Evolutionary conservation across 2,797 vertebrate species (phyloP), one percentile per base, ranked within the genome.

Genomic region (Neopelma chrysocephalum): DNA sequence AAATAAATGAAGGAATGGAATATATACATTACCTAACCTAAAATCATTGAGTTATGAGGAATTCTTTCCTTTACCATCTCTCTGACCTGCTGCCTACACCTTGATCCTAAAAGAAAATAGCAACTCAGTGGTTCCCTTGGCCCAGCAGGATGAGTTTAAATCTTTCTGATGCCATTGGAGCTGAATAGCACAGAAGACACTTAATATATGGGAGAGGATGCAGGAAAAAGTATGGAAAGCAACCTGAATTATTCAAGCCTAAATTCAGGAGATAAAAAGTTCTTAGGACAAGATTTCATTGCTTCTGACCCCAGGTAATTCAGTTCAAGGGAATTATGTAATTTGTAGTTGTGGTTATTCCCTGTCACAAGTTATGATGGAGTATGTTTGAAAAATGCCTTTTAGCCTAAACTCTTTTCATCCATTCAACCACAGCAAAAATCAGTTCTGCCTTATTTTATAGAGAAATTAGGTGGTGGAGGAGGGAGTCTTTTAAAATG

Each of bases 401-500:
- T 21, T 77, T 83, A 72, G 17, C 20, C 47, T 48, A 58, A 86
- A 31, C 2, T 43, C 9, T 87, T 96, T 95, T 90, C 7, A 29
- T 96, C 61, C 40, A 88, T 90, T 92, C 68, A 81, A 56, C 48
- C 77, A 87, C 48, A 92, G 77, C 64, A 93, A 83, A 84, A 96
- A 70, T 66, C 15, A 32, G 15, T 43, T 96, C 89, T 96, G 68
- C 34, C 45, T 97, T 97, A 85, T 95, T 97, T 96, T 95, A 88
- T 88, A 61, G 94, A 57, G 66, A 94, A 95, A 93, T 95, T 64
- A 93, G 53, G 42, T 90, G 73, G 32, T 80, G 27, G 57, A 71
- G 26, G 64, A 77, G 61, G 45, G 31, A 95, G 57, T 72, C 68
- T 92, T 96, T 96, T 95, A 86, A 95, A 97, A 95, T 57, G 1